These are phyloP conservation scores for Sclerodermus sp. DNA, from an alignment of 2,888 invertebrate genomes.

Conservation along the genomic window DNA sequence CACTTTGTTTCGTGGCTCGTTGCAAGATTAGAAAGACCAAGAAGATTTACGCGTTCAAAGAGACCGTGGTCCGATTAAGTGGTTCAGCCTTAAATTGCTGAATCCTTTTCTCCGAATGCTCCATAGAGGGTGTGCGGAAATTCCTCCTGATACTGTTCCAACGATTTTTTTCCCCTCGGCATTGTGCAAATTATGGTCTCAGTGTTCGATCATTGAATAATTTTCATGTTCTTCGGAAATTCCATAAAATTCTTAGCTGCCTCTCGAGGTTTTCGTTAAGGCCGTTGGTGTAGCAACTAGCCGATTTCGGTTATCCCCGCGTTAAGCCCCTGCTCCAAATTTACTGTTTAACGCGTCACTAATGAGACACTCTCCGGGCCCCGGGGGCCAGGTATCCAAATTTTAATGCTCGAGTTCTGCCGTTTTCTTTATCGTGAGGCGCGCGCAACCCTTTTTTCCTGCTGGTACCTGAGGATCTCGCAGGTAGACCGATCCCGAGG, in stretches of 20 bases:
- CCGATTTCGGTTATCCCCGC: too few relatives aligned
- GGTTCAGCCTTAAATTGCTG: background rate
- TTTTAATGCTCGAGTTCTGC: constrained; percentile 7
- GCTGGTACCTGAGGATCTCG: constrained; percentile 37
- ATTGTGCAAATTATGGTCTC: too few relatives aligned
- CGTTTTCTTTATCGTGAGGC: background rate
- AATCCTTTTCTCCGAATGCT: too few relatives aligned
- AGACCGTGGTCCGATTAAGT: constrained; percentile 26
- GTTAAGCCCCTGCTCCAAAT: constrained; percentile 18
- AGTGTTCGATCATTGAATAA: too few relatives aligned
- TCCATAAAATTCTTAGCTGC: too few relatives aligned
- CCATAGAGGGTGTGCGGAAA: too few relatives aligned
- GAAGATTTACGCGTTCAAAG: constrained; percentile 25
- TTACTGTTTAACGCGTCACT: constrained; percentile 45
- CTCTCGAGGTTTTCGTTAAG: too few relatives aligned
- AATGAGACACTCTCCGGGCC: constrained; percentile 11
- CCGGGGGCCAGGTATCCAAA: background rate
- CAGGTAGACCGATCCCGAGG: constrained; percentile 25
- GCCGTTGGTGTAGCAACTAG: too few relatives aligned
- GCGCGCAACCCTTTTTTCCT: constrained; percentile 33
- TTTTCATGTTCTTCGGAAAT: too few relatives aligned
- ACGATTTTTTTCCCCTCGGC: too few relatives aligned
- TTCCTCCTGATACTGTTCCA: too few relatives aligned
- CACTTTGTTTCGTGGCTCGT: constrained; percentile 21
- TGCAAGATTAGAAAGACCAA: constrained; percentile 1